Conservation (phyloP, 2,797 vertebrate species). For the Halcyon chelicuti region DNA sequence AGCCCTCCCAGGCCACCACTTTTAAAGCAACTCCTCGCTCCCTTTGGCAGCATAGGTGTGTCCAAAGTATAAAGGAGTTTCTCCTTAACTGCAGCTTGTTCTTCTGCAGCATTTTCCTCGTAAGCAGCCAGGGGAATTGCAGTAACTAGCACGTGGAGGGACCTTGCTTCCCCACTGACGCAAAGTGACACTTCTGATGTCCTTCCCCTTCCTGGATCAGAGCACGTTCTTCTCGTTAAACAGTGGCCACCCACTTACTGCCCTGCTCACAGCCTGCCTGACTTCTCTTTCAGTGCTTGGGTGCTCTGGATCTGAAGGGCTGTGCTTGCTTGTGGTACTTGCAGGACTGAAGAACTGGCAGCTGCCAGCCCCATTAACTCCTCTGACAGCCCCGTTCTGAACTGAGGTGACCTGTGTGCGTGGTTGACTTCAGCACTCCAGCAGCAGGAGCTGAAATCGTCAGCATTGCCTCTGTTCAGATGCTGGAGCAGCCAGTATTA, state of each 20-base stretch:
- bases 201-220: not conserved
- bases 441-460: not conserved
- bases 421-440: not conserved
- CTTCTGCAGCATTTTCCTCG: not conserved
- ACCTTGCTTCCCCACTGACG: not conserved
- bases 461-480: not conserved
- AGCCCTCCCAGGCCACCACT: not conserved
- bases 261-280: fast-evolving
- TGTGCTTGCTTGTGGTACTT: not conserved
- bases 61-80: not conserved
- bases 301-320: not conserved
- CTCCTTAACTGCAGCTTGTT: not conserved
- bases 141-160: not conserved
- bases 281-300: not conserved
- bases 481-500: not conserved
- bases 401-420: not conserved
- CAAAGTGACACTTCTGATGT: not conserved
- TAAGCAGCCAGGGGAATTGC: not conserved
- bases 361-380: not conserved
- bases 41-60: not conserved
- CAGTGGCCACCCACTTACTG: not conserved
- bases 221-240: fast-evolving
- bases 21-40: not conserved
- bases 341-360: not conserved
- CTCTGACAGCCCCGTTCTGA: not conserved